Conservation (phyloP, 2,113 vertebrate species). For the Oncorhynchus mykiss region DNA sequence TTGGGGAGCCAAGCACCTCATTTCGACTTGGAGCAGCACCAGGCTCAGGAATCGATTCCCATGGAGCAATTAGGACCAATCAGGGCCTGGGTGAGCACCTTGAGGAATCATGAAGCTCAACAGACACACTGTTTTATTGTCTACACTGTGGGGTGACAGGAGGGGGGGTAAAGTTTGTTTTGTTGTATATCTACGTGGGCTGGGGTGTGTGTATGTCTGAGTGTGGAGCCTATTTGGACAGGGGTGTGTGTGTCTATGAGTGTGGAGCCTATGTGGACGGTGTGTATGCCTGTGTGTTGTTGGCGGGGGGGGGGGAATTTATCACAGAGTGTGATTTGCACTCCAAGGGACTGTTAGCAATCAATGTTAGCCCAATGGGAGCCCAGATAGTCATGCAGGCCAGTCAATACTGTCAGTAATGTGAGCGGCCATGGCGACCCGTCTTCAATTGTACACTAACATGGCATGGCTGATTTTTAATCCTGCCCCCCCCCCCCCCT, state of each 20-base stretch:
- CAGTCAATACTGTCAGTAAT: slow-evolving; percentile 51
- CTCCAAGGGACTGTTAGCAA: slow-evolving; percentile 33
- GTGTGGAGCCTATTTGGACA: background rate
- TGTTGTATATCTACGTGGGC: slow-evolving; percentile 21
- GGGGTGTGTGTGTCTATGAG: slow-evolving; percentile 2
- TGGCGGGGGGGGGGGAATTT: background rate
- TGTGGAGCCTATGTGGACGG: background rate
- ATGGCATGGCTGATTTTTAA: slow-evolving; percentile 12
- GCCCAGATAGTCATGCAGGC: slow-evolving; percentile 30
- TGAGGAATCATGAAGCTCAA: slow-evolving; percentile 39
- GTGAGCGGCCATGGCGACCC: slow-evolving; percentile 22
- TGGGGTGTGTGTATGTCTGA: background rate
- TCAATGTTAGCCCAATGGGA: slow-evolving; percentile 21
- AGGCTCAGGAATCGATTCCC: slow-evolving; percentile 55
- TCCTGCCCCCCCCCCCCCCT: background rate
- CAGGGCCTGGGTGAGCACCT: slow-evolving; percentile 17
- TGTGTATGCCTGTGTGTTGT: slow-evolving; percentile 2
- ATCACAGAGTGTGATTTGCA: slow-evolving; percentile 37
- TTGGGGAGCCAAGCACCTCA: slow-evolving; percentile 15
- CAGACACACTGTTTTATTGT: slow-evolving; percentile 49
- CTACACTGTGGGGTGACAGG: slow-evolving; percentile 47
- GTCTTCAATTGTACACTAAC: slow-evolving; percentile 31
- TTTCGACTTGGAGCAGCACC: slow-evolving; percentile 48
- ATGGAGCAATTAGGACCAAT: slow-evolving; percentile 58
- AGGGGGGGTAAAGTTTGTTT: slow-evolving; percentile 20